Evolutionary conservation across 2,888 invertebrate genomes (phyloP), one percentile per base, ranked within the genome.

Genomic region (Standfussiana lucernea): DNA sequence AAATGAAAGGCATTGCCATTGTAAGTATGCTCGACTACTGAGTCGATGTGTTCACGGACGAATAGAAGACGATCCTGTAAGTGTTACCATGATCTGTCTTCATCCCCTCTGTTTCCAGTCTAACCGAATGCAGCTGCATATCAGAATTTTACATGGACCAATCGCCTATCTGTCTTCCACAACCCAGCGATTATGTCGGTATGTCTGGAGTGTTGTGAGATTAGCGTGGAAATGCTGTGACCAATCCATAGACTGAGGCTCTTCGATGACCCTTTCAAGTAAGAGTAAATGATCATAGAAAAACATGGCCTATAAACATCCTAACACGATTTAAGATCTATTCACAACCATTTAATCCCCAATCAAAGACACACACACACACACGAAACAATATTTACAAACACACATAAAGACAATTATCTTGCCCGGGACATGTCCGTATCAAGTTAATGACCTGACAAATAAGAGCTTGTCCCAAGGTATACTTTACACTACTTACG

Each of bases 391-490:
- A 50, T 62, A 77, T 59, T 24, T 5, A 61, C 42, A 64, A 59
- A 83, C 59, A 64, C 45, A 64, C n/a, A 70, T 42, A 21, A 56
- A 82, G 45, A 67, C 65, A 76, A 76, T 71, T 47, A 69, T 74
- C 77, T 77, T 42, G 7, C 64, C 62, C 40, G 71, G 69, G 50
- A 24, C 67, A 80, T 37, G 42, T 64, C 35, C 40, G 40, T 67
- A 68, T 76, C 84, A 77, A 82, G 77, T 84, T 86, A 87, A 87
- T 86, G 82, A 77, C 66, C 72, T 70, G 71, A 72, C 81, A 86
- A 80, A 85, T 82, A 86, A 82, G 50, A 72, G 73, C 80, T 40
- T 24, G 80, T 80, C 76, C 79, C 84, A 69, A 83, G 80, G 77
- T 79, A 83, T 81, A 80, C 80, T 79, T 79, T 82, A 78, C 80